Base-by-base conservation (phyloP, 2,888 invertebrate genomes). In the Trachelus iudaicus region DNA sequence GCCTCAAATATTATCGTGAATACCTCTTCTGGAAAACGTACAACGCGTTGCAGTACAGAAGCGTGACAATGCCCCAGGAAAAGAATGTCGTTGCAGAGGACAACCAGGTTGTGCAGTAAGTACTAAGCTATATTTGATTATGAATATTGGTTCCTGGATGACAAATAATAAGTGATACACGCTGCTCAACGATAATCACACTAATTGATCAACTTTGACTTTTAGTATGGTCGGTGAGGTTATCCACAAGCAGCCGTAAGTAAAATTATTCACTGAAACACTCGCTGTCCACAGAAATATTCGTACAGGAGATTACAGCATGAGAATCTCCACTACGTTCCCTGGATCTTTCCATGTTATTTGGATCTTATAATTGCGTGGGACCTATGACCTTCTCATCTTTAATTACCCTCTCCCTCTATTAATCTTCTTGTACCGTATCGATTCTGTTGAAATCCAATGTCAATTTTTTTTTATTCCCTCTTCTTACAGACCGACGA, bases 1-100 rank as follows among this genome's bases (percentile, higher is more conserved):
- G 98, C 0, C 94, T 99, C 4, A 99, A 99, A 93, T 98, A 97
- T 92, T 95, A 95, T 85, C 93, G 95, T 92, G 94, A 92, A 86
- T 89, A 89, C 92, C 93, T 97, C 74, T 95, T 97, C 90, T 97
- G 97, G 96, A 96, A 95, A 93, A 96, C 97, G 2, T 97, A 97
- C 91, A 96, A 96, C 87, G 94, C 96, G 4, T 93, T 97, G 71
- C 97, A 97, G 88, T 97, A 97, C 87, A 94, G 96, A 85, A 96
- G 97, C 4, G 97, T 97, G 0, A 93, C 96, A n/a, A 94, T 96
- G 83, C 96, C 97, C 4, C 94, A 91, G 91, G 93, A 96, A 92
- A 93, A 95, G 92, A 93, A 93, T 89, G 91, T 94, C 88, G 92
- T 93, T 89, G 86, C 93, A 88, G 93, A 94, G 76, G 95, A 96